These are phyloP conservation scores for Campoplex nolae DNA, from an alignment of 2,888 invertebrate species.

Conservation along the genomic window DNA sequence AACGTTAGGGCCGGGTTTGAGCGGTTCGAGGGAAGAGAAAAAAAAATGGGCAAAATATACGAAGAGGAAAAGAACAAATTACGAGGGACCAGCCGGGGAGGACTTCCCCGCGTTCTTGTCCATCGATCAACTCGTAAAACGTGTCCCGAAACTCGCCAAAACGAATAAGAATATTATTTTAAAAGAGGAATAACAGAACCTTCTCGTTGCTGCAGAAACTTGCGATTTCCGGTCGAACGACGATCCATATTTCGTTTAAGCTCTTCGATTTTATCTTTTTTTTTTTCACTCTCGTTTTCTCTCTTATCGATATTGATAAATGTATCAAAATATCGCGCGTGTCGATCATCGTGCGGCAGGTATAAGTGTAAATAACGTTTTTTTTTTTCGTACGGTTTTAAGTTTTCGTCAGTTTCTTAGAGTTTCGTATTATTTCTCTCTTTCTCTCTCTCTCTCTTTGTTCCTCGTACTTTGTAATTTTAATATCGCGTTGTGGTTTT, in stretches of 20 bases:
- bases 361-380: constrained; percentile 63
- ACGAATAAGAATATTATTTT: neutral
- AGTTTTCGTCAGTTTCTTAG: constrained; percentile 49
- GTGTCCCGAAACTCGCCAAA: constrained; percentile 3
- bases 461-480: constrained; percentile 49
- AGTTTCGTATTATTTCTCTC: constrained; percentile 26
- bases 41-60: neutral
- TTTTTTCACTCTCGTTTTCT: constrained; percentile 30
- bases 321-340: constrained; percentile 30
- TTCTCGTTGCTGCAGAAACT: constrained; percentile 59
- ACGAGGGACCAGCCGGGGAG: constrained; percentile 60
- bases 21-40: constrained; percentile 27
- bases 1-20: constrained; percentile 49
- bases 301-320: neutral
- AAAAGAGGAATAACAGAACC: constrained; percentile 16
- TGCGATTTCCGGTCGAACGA: constrained; percentile 50
- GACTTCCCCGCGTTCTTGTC: constrained; percentile 47
- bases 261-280: constrained; percentile 21
- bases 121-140: constrained; percentile 17
- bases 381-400: constrained; percentile 54
- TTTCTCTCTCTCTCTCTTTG: constrained; percentile 30
- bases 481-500: constrained; percentile 40
- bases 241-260: constrained; percentile 36
- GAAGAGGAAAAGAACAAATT: neutral
- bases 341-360: constrained; percentile 30